Conservation (phyloP, 2,797 vertebrate genomes). For the Antrozous pallidus region DNA sequence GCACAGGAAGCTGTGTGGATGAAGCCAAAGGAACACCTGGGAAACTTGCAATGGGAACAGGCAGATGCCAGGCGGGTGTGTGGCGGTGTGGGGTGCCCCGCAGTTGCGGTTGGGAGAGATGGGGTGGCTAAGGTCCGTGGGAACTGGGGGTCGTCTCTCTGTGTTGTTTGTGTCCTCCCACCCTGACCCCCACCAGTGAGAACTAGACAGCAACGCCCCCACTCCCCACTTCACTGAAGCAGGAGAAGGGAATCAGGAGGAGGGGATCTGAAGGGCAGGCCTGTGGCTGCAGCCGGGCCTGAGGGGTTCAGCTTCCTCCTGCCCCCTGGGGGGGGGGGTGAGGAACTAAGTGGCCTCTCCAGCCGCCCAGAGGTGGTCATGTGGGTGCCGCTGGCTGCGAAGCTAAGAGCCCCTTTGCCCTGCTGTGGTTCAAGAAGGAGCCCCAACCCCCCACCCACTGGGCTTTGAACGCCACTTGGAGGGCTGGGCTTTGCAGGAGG, state of each 20-base stretch:
- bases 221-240: neutral
- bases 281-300: neutral
- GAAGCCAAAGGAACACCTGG: neutral
- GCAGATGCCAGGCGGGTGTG: neutral
- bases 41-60: neutral
- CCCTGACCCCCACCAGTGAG: too few relatives aligned
- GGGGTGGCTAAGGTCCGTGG: neutral
- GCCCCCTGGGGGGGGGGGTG: too few relatives aligned
- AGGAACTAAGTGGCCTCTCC: too few relatives aligned
- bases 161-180: neutral
- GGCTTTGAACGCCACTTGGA: neutral
- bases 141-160: neutral
- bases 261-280: too few relatives aligned
- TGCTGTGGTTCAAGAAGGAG: neutral
- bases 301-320: neutral
- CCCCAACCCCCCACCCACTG: too few relatives aligned
- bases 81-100: neutral
- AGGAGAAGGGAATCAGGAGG: neutral
- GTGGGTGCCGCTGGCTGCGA: neutral
- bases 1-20: neutral
- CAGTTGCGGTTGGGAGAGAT: rapidly evolving
- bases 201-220: neutral
- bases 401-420: neutral
- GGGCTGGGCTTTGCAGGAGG: neutral
- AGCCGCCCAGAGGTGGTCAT: neutral